Conservation (phyloP, 2,797 vertebrate species). For the Thripadectes ignobilis region DNA sequence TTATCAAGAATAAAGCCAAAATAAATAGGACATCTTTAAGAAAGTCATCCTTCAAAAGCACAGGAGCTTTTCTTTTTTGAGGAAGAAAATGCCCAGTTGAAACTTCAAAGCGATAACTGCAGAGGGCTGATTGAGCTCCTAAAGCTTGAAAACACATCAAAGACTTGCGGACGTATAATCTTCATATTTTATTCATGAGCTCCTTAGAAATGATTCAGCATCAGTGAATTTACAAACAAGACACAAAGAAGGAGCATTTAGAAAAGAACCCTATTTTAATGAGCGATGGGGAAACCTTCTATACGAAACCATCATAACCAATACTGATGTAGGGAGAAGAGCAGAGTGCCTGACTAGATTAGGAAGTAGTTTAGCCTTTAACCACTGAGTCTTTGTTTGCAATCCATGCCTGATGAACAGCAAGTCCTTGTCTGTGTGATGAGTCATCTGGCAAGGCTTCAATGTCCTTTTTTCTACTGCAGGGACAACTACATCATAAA, state of each 20-base stretch:
- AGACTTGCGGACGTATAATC: slow-evolving; percentile 9
- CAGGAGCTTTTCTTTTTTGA: background rate
- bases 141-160: slow-evolving; percentile 57
- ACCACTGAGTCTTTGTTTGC: background rate
- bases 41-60: background rate
- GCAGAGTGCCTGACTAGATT: background rate
- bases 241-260: background rate
- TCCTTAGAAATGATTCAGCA: background rate
- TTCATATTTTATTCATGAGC: slow-evolving; percentile 56
- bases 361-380: background rate
- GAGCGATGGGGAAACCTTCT: background rate
- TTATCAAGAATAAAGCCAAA: background rate
- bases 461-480: background rate
- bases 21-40: background rate
- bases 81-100: slow-evolving; percentile 24
- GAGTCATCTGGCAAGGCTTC: background rate
- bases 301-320: background rate
- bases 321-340: background rate
- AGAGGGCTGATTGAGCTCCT: slow-evolving; percentile 2
- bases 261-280: background rate
- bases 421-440: background rate
- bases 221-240: slow-evolving; percentile 42
- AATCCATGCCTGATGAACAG: background rate
- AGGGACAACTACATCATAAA: background rate
- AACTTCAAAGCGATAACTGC: slow-evolving; percentile 47